Evolutionary conservation across 1,140 invertebrate genomes (phyloP), one percentile per base, ranked within the genome.

Genomic region (Drosophila hydei): DNA sequence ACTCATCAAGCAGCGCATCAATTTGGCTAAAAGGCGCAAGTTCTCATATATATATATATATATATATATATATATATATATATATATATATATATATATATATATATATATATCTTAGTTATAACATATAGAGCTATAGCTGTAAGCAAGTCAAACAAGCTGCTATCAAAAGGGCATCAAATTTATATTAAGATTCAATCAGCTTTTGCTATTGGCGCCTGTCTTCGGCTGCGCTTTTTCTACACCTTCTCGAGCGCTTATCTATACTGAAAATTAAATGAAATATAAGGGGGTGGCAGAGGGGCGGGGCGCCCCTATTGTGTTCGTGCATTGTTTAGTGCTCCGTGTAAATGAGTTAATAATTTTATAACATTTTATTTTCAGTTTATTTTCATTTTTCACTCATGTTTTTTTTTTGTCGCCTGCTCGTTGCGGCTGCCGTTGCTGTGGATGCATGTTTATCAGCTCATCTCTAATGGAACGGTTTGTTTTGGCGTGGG

Each of bases 401-500:
- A 7, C 7, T 6, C 27, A 4, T 23, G 11, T 2, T 21, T n/a
- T 21, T 7, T 6, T 40, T 69, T 63, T 63, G 60, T 70, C 60
- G 67, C 43, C 60, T 55, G 47, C 18, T 30, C 8, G 23, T 5
- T 18, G 42, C 19, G 19, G 19, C 12, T 36, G n/a, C n/a, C n/a
- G n/a, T n/a, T n/a, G 21, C 18, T 42, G 47, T 50, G 59, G 25
- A 50, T 83, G 80, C 79, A 73, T 76, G 77, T 84, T 85, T 80
- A 79, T 84, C 80, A 76, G 73, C 77, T 84, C 81, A 84, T 80
- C 73, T 84, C 80, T 84, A 84, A 84, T 84, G 80, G 76, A 84
- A 85, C 77, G 80, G 85, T 85, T 80, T 80, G 81, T 80, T 85
- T 76, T 79, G 50, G 70, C 58, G 30, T 56, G 45, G 21, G 40